Conservation (phyloP, 2,888 invertebrate genomes). For the Acanthosepion lycidas region DNA sequence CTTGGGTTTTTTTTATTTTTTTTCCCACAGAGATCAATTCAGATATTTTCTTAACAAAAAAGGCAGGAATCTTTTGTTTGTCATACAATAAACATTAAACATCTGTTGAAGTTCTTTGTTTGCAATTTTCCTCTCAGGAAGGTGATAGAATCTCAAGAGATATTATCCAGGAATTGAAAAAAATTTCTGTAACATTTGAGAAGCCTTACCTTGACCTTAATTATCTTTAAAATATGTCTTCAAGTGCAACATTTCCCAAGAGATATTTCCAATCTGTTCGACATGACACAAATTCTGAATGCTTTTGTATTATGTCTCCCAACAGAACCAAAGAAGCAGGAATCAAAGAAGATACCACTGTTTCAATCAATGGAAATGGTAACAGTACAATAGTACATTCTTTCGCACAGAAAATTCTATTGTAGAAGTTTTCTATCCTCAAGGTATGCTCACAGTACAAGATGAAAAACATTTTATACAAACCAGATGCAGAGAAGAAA, state of each 20-base stretch:
- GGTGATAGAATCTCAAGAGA: not conserved
- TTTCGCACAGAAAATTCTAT: not conserved
- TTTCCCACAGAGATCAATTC: no score
- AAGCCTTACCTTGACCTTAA: not conserved
- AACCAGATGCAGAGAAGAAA: no score
- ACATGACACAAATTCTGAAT: not conserved
- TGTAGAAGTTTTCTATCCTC: not conserved
- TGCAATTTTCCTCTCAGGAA: not conserved
- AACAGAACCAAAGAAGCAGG: not conserved
- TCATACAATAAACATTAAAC: not conserved
- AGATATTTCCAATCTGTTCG: not conserved
- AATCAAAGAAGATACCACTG: not conserved
- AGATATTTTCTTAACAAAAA: no score
- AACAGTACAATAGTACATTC: not conserved
- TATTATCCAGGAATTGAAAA: not conserved
- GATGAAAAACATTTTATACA: not conserved
- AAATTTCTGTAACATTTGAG: not conserved
- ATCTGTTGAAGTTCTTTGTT: not conserved
- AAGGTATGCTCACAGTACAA: not conserved
- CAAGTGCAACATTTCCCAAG: not conserved
- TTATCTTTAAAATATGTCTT: not conserved
- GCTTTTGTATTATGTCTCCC: not conserved
- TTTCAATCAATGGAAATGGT: not conserved
- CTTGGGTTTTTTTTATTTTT: no score
- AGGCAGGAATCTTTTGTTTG: not conserved